Evolutionary conservation across 2,888 invertebrate species (phyloP).

Genomic region (Auanema sp.): DNA sequence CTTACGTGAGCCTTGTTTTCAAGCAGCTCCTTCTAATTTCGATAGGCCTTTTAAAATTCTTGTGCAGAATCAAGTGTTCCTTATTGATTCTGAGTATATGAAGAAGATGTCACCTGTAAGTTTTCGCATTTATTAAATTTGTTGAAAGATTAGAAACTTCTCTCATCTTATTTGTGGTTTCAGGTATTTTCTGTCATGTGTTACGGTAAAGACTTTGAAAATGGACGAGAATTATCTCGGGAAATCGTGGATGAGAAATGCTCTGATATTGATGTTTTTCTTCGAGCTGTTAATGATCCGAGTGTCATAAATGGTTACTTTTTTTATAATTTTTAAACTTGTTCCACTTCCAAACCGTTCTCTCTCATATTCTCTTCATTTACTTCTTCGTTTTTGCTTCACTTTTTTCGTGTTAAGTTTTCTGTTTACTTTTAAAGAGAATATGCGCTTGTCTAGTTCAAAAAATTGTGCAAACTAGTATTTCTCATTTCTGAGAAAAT

Average conservation of each 20-base stretch:
- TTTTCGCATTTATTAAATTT: background rate
- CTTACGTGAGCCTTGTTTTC: slow-evolving; percentile 28
- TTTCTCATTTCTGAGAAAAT: no score
- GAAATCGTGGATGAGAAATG: slow-evolving; percentile 60
- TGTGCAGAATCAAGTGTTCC: slow-evolving; percentile 39
- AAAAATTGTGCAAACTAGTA: slow-evolving; percentile 1
- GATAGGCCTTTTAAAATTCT: slow-evolving; percentile 49
- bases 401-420: no score
- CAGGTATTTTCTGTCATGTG: slow-evolving; percentile 59
- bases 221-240: slow-evolving; percentile 49
- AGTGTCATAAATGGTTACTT: slow-evolving; percentile 42
- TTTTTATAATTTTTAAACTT: background rate
- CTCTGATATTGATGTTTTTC: slow-evolving; percentile 49
- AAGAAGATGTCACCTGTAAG: slow-evolving; percentile 42
- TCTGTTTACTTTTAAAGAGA: no score
- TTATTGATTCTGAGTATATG: slow-evolving; percentile 47
- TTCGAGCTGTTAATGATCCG: slow-evolving; percentile 49
- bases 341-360: background rate
- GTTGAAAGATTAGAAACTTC: background rate
- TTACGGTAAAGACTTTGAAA: slow-evolving; percentile 57
- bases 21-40: slow-evolving; percentile 31
- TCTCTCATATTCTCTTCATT: background rate
- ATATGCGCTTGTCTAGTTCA: no score
- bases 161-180: slow-evolving; percentile 5
- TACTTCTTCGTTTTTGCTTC: no score